These are phyloP conservation scores for Orycteropus afer DNA, from an alignment of 2,113 vertebrate genomes.

Conservation along the genomic window DNA sequence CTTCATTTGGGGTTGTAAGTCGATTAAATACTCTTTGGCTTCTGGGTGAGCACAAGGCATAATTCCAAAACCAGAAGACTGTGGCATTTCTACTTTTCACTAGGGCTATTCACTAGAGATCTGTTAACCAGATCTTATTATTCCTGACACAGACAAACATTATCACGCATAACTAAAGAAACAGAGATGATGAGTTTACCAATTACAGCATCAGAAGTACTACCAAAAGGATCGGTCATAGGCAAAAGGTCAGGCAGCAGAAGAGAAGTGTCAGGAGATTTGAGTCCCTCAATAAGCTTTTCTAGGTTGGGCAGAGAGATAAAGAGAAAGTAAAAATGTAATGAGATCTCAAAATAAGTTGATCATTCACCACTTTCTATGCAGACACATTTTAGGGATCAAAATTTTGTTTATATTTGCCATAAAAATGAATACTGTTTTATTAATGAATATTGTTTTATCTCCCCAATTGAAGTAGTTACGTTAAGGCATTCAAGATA, in stretches of 20 bases:
- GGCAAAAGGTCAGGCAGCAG: conserved; percentile 94
- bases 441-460: conserved; percentile 20
- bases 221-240: conserved; percentile 92
- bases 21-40: background rate
- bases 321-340: conserved; percentile 77
- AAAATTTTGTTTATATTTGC: background rate
- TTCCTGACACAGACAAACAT: conserved; percentile 50
- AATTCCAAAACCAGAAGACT: background rate
- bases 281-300: conserved; percentile 96
- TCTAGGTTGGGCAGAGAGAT: conserved; percentile 86
- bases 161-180: conserved; percentile 64
- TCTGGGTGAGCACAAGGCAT: background rate
- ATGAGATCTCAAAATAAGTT: conserved; percentile 59
- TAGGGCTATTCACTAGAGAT: background rate
- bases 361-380: conserved; percentile 2
- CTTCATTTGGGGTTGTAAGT: background rate
- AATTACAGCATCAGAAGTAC: conserved; percentile 88
- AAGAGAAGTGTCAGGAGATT: conserved; percentile 93
- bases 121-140: background rate
- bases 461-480: background rate
- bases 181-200: conserved; percentile 84
- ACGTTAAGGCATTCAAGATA: conserved; percentile 24
- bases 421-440: conserved; percentile 2
- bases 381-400: conserved; percentile 29
- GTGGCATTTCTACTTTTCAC: background rate